A percentile compares a stretch with the other conserved stretches of the same genome.
phyloP scores from a whole-genome alignment of 37 sponge, comb jelly and placozoan species.

The Aphrocallistes beatrix region DNA sequence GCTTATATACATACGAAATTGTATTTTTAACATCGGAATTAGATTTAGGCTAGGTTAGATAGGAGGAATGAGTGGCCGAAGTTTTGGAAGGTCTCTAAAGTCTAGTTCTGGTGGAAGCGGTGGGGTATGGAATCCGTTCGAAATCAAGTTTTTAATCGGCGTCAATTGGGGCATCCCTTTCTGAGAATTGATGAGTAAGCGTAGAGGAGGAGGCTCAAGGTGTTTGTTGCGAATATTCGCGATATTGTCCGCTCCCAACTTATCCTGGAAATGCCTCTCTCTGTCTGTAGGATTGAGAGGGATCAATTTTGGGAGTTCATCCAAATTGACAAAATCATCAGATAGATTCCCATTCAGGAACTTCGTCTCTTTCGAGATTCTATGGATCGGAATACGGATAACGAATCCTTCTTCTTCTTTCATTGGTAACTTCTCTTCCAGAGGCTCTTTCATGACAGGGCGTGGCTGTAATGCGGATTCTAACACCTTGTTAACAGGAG shows the following conservation, averaged over 20 bases:
- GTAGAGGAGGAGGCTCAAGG: background rate
- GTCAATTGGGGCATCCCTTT: background rate
- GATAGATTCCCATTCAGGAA: background rate
- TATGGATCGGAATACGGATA: background rate
- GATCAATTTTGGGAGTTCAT: background rate
- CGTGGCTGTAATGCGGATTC: background rate
- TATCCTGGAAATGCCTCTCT: background rate
- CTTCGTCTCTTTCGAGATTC: background rate
- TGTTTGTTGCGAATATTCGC: background rate
- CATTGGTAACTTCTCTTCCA: too few species aligned
- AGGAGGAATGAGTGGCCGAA: background rate
- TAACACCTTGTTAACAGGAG: background rate
- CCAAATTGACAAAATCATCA: background rate
- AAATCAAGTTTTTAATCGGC: background rate
- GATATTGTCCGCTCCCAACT: background rate
- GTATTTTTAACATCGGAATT: too few species aligned
- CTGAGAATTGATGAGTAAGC: background rate
- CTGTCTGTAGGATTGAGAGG: background rate
- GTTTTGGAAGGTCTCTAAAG: background rate
- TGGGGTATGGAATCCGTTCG: background rate
- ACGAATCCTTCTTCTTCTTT: background rate
- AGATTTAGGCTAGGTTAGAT: too few species aligned
- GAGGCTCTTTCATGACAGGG: background rate
- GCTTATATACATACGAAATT: too few species aligned
- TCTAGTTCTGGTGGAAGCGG: background rate